Evolutionary conservation across 2,888 invertebrate species (phyloP), one percentile per base, ranked within the genome.

Genomic region (Diaphora mendica): DNA sequence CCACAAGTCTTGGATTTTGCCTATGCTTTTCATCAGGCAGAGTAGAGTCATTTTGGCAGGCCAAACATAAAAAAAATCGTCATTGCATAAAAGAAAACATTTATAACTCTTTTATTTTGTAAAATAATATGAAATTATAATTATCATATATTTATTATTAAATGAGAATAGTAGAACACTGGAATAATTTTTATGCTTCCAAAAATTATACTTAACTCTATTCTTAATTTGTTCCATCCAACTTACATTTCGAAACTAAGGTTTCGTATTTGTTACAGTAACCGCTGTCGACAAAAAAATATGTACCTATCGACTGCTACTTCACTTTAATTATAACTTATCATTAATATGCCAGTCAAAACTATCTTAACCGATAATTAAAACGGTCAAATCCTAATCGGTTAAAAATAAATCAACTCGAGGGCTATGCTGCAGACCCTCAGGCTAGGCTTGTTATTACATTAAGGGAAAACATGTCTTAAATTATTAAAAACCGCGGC

Each of bases 381-480:
- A 66, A 70, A 66, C 17, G 42, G 33, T 20, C 23, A 48, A 39
- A 62, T 66, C 70, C 62, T 66, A 74, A 74, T 62, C 39, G 67
- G 70, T 48, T 74, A 42, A 74, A 74, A 64, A 71, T 71, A 74
- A n/a, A 74, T 74, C 11, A 71, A 68, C 55, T 71, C 8, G 59
- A 2, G 7, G 64, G 8, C 74, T 64, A 65, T 74, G 74, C 44
- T 20, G 35, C 30, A 13, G 35, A 30, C 42, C 68, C 39, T 62
- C 30, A 20, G 67, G 73, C 66, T 11, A 20, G 20, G 0, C 11
- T 9, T 20, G 11, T 20, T 66, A 8, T n/a, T 42, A 39, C n/a
- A 5, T 7, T 39, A 26, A 13, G n/a, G 55, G 55, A n/a, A 55
- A 55, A 59, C 15, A 59, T 30, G 26, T 13, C 5, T 59, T 15